phyloP scores from a whole-genome alignment of 2,888 invertebrate species.

The Cosmopolites sordidus region DNA sequence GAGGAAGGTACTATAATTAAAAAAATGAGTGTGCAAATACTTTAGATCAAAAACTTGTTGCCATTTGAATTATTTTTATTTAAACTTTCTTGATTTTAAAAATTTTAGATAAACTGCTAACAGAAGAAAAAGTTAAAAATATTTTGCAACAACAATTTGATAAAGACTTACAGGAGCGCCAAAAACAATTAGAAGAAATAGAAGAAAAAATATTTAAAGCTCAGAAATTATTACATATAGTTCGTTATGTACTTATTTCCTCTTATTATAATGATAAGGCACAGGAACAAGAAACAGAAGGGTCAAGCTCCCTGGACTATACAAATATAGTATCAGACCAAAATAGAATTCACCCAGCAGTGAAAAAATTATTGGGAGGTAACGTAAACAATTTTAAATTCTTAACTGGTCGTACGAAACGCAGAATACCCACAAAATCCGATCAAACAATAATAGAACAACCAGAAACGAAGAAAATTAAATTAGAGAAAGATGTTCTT shows the following conservation, averaged over 20 bases:
- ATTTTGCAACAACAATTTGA: constrained; percentile 71
- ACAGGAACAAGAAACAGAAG: constrained; percentile 45
- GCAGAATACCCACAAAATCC: constrained; percentile 23
- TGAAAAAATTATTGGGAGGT: constrained; percentile 67
- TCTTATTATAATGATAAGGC: constrained; percentile 59
- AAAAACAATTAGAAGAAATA: constrained; percentile 67
- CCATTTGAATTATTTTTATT: constrained; percentile 10
- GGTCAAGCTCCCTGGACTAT: constrained; percentile 37
- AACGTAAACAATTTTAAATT: constrained; percentile 39
- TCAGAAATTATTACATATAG: constrained; percentile 55
- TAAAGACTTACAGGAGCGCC: constrained; percentile 63
- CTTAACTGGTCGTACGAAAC: constrained; percentile 38
- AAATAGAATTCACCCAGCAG: constrained; percentile 67
- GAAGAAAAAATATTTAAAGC: constrained; percentile 61
- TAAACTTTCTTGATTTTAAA: constrained; percentile 2
- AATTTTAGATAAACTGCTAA: constrained; percentile 44
- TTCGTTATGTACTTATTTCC: constrained; percentile 57
- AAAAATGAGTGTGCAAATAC: background rate
- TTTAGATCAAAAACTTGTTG: background rate
- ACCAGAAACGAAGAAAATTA: constrained; percentile 16
- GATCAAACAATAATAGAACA: constrained; percentile 4
- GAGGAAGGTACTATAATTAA: constrained; percentile 34
- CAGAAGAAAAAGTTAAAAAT: constrained; percentile 59
- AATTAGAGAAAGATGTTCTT: constrained; percentile 7
- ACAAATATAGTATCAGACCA: constrained; percentile 39